phyloP scores from a whole-genome alignment of 2,113 vertebrate genomes.

The Pterocles gutturalis region DNA sequence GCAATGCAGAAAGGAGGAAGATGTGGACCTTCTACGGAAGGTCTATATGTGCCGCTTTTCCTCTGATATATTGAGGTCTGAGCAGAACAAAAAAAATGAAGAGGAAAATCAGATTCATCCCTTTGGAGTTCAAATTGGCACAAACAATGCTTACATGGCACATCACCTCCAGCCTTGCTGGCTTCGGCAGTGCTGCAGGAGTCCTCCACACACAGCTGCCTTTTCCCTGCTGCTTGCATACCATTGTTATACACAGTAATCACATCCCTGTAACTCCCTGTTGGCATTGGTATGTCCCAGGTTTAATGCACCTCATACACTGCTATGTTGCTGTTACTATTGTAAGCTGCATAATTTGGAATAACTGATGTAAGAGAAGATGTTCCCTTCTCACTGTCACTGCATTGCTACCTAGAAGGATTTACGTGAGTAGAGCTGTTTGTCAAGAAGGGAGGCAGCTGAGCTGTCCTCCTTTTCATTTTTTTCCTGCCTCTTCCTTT shows the following conservation, averaged over 20 bases:
- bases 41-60: neutral
- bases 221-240: neutral
- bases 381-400: neutral
- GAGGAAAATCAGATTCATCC: neutral
- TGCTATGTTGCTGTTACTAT: fast-evolving
- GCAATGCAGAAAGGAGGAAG: neutral
- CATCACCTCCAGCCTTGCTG: neutral
- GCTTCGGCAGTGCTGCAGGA: neutral
- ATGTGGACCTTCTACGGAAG: neutral
- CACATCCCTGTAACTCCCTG: neutral
- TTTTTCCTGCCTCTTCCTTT: neutral
- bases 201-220: neutral
- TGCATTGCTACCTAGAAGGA: neutral
- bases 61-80: neutral
- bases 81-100: neutral
- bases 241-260: neutral
- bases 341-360: neutral
- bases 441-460: neutral
- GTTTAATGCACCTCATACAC: neutral
- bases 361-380: neutral
- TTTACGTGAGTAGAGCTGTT: neutral
- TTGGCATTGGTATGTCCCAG: neutral
- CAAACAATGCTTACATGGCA: neutral
- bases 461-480: neutral
- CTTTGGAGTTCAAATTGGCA: neutral